phyloP scores from a whole-genome alignment of 2,797 vertebrate species.

The Rhinogobio ventralis region DNA sequence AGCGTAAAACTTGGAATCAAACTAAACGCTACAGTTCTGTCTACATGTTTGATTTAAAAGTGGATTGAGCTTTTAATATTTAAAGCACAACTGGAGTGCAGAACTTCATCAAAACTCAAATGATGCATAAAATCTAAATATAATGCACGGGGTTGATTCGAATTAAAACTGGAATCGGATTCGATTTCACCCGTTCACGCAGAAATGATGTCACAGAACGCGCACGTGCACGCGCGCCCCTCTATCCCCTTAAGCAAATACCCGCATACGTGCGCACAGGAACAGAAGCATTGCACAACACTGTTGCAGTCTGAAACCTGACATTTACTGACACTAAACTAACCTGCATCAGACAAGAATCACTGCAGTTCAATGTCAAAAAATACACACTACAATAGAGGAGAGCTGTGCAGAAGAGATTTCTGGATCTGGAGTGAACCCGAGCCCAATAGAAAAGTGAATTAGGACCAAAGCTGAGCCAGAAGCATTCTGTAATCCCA shows the following conservation, averaged over 20 bases:
- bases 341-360: background rate
- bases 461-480: background rate
- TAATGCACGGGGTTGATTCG: background rate
- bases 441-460: background rate
- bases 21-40: background rate
- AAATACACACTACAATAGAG: too few species aligned
- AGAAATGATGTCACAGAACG: slow-evolving; percentile 16
- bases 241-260: slow-evolving; percentile 18
- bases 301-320: background rate
- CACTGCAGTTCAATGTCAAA: background rate
- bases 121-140: background rate
- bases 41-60: background rate
- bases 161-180: background rate
- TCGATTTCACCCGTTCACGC: background rate
- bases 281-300: slow-evolving; percentile 39
- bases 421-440: background rate
- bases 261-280: slow-evolving; percentile 14
- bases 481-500: background rate
- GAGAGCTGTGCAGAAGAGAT: background rate
- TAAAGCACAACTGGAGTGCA: background rate
- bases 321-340: slow-evolving; percentile 11
- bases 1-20: background rate
- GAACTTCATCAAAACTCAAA: background rate
- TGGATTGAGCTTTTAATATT: background rate
- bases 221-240: background rate